A percentile compares a stretch with the other conserved stretches of the same genome.
Evolutionary conservation across 2,797 vertebrate genomes (phyloP).

Genomic region (Enteromius unitaeniatus): DNA sequence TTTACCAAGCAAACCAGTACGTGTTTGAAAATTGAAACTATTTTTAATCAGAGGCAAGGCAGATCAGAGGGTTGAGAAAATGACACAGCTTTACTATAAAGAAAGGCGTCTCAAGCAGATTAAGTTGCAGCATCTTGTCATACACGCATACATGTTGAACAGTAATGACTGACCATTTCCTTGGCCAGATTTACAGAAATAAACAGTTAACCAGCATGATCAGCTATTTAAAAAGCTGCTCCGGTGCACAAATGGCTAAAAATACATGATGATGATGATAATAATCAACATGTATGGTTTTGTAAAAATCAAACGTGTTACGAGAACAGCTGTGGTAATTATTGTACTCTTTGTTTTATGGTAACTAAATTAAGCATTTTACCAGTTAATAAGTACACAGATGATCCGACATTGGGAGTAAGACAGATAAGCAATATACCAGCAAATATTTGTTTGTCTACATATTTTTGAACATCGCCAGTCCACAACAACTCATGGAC

Average conservation of each 20-base stretch:
- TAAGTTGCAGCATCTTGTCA: conserved; percentile 79
- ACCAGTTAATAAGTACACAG: conserved; percentile 42
- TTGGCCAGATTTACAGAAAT: conserved; percentile 70
- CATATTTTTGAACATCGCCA: conserved; percentile 53
- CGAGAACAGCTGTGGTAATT: conserved; percentile 46
- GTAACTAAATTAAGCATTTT: conserved; percentile 32
- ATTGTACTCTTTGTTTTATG: conserved; percentile 37
- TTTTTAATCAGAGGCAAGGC: conserved; percentile 47
- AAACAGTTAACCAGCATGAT: conserved; percentile 77
- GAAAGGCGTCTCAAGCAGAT: conserved; percentile 80
- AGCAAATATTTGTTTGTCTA: conserved; percentile 61
- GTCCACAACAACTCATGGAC: conserved; percentile 22
- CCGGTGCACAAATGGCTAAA: conserved; percentile 64
- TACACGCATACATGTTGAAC: conserved; percentile 82
- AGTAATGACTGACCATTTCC: conserved; percentile 75
- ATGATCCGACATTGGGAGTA: conserved; percentile 55
- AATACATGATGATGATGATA: conserved; percentile 58
- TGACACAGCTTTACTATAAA: conserved; percentile 85
- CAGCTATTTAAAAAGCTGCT: conserved; percentile 71
- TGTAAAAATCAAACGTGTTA: conserved; percentile 6
- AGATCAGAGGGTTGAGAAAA: conserved; percentile 76
- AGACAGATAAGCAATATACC: conserved; percentile 52
- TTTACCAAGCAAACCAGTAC: background rate
- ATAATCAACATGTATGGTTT: conserved; percentile 38
- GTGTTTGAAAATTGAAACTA: background rate